These are phyloP conservation scores for Bactericera cockerelli DNA, from an alignment of 1,140 invertebrate genomes.

Conservation along the genomic window DNA sequence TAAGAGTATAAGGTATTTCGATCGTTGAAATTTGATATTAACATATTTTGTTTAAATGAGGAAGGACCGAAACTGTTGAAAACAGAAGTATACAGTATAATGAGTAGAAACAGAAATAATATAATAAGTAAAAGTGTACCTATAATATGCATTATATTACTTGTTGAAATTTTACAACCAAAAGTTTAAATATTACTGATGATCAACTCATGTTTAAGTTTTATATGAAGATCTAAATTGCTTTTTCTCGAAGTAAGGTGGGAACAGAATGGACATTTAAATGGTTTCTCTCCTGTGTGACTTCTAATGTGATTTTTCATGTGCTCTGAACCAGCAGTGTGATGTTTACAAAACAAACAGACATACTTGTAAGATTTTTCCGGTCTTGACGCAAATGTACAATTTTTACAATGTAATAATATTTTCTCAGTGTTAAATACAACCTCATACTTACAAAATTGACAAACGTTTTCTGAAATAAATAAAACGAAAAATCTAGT, in stretches of 20 bases:
- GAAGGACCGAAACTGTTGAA: too few species aligned
- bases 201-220: slow-evolving; percentile 25
- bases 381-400: neutral
- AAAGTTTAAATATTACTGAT: too few species aligned
- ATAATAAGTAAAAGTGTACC: too few species aligned
- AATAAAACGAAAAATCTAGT: too few species aligned
- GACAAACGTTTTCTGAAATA: slow-evolving; percentile 13
- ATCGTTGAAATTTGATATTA: too few species aligned
- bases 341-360: slow-evolving; percentile 13
- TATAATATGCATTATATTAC: too few species aligned
- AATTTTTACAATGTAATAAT: neutral
- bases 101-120: too few species aligned
- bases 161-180: too few species aligned
- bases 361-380: neutral
- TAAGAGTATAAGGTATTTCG: too few species aligned
- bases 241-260: slow-evolving; percentile 27
- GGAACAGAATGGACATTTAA: slow-evolving; percentile 31
- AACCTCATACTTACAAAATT: slow-evolving; percentile 46
- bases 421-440: too few species aligned
- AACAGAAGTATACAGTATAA: too few species aligned
- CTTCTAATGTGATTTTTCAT: slow-evolving; percentile 17
- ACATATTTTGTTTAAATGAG: too few species aligned
- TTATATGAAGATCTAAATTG: slow-evolving; percentile 26
- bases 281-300: slow-evolving; percentile 20
- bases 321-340: slow-evolving; percentile 10